These are phyloP conservation scores for Hirtodrosophila histrioides DNA, from an alignment of 2,888 invertebrate genomes.

Conservation along the genomic window DNA sequence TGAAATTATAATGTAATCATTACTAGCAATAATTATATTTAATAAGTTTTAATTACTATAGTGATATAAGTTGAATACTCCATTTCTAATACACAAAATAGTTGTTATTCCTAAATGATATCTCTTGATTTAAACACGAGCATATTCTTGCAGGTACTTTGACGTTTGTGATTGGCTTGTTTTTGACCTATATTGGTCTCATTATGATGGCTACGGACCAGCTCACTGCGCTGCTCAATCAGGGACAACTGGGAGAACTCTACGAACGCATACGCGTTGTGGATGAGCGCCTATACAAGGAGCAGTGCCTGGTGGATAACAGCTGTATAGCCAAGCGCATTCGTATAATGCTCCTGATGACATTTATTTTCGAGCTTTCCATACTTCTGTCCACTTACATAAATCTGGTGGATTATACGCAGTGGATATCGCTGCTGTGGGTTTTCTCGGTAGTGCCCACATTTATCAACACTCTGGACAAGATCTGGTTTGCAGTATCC, in stretches of 20 bases:
- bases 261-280: slow-evolving; percentile 81
- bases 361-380: slow-evolving; percentile 74
- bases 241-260: slow-evolving; percentile 74
- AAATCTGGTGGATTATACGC: slow-evolving; percentile 72
- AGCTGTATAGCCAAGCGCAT: slow-evolving; percentile 69
- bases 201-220: slow-evolving; percentile 84
- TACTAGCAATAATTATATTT: too few species aligned
- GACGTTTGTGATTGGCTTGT: slow-evolving; percentile 83
- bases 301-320: slow-evolving; percentile 80
- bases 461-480: slow-evolving; percentile 82
- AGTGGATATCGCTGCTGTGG: slow-evolving; percentile 78
- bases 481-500: slow-evolving; percentile 83
- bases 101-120: too few species aligned
- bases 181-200: slow-evolving; percentile 83
- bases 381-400: slow-evolving; percentile 75
- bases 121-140: not conserved
- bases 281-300: slow-evolving; percentile 80
- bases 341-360: slow-evolving; percentile 72
- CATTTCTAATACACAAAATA: too few species aligned
- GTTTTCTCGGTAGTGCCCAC: slow-evolving; percentile 81
- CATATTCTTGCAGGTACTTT: slow-evolving; percentile 74
- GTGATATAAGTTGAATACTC: not conserved
- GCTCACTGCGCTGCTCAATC: slow-evolving; percentile 81
- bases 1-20: too few species aligned
- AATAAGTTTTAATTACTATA: too few species aligned